Percentiles rank a stretch among this genome's conserved stretches.
These are phyloP conservation scores for Anser cygnoides DNA, from an alignment of 2,113 vertebrate species.

Conservation along the genomic window DNA sequence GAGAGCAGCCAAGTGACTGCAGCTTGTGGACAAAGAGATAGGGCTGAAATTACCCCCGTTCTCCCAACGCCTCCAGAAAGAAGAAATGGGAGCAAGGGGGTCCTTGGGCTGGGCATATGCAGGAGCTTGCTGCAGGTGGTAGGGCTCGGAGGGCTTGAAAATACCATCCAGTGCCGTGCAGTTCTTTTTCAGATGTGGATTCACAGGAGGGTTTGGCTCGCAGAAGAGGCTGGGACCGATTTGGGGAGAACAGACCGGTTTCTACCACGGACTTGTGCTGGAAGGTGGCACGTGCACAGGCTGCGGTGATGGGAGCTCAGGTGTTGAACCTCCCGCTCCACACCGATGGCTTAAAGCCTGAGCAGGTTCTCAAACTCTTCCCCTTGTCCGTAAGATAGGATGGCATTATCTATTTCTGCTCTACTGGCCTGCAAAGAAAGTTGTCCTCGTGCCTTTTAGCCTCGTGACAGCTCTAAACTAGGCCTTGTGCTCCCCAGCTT, in stretches of 20 bases:
- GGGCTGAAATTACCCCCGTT: background rate
- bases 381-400: background rate
- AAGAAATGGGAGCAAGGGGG: background rate
- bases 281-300: background rate
- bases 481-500: background rate
- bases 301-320: background rate
- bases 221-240: background rate
- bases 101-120: background rate
- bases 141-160: background rate
- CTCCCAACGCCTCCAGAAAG: background rate
- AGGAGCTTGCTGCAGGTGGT: background rate
- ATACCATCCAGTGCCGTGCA: background rate
- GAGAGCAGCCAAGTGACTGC: background rate
- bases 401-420: background rate
- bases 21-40: background rate
- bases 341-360: background rate
- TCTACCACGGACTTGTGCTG: background rate
- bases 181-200: background rate
- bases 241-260: background rate
- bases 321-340: background rate
- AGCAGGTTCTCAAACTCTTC: background rate
- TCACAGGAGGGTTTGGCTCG: background rate
- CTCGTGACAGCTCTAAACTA: constrained; percentile 18
- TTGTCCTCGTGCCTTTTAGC: background rate
- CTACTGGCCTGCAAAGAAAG: background rate